Evolutionary conservation across 2,888 invertebrate genomes (phyloP).

Genomic region (Diaphora mendica): DNA sequence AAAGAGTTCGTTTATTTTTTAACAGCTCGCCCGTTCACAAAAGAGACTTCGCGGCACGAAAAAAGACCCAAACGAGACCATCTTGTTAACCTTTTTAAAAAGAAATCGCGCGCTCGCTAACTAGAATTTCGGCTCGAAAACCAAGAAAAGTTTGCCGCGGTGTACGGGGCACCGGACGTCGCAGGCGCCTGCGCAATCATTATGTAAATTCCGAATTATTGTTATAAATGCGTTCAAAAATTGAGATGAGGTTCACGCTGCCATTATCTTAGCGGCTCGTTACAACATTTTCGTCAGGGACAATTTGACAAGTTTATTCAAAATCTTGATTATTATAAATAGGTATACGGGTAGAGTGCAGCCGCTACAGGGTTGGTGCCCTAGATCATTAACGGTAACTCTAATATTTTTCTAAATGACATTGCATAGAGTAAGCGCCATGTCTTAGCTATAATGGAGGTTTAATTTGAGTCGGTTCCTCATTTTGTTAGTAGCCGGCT

Average conservation of each 20-base stretch:
- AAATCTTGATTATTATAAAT: slow-evolving; percentile 53
- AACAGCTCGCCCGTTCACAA: slow-evolving; percentile 86
- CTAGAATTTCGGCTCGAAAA: slow-evolving; percentile 86
- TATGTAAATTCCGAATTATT: slow-evolving; percentile 80
- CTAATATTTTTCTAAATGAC: slow-evolving; percentile 66
- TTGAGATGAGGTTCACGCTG: slow-evolving; percentile 56
- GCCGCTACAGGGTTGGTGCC: slow-evolving; percentile 51
- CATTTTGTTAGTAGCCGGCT: slow-evolving; percentile 77
- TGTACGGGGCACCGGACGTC: slow-evolving; percentile 70
- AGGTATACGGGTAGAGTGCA: slow-evolving; percentile 30
- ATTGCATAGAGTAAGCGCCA: slow-evolving; percentile 67
- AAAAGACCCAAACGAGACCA: slow-evolving; percentile 84
- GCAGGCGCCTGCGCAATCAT: slow-evolving; percentile 83
- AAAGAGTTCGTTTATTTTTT: slow-evolving; percentile 87
- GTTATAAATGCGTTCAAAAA: slow-evolving; percentile 69
- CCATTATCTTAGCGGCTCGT: slow-evolving; percentile 67
- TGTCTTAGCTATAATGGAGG: slow-evolving; percentile 71
- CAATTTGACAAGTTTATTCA: slow-evolving; percentile 64
- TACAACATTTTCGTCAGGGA: slow-evolving; percentile 66
- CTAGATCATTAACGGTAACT: slow-evolving; percentile 67
- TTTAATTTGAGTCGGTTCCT: slow-evolving; percentile 77
- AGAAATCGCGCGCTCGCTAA: slow-evolving; percentile 84
- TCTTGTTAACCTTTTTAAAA: slow-evolving; percentile 86
- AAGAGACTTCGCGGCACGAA: slow-evolving; percentile 83
- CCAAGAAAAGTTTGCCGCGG: slow-evolving; percentile 79